Evolutionary conservation across 2,797 vertebrate genomes (phyloP).

Genomic region (Centroberyx gerrardi): DNA sequence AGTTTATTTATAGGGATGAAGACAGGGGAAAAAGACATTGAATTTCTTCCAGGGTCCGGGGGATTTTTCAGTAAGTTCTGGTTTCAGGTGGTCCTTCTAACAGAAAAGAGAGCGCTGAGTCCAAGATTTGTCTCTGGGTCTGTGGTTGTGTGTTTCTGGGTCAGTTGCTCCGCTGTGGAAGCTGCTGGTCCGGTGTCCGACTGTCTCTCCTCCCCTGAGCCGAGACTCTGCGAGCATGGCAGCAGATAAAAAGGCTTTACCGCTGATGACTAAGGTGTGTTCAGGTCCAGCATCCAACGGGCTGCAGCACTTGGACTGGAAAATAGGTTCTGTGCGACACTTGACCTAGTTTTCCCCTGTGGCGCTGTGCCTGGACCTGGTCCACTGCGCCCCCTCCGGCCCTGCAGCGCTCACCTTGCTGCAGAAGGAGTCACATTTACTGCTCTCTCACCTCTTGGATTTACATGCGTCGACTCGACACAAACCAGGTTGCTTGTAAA

Average conservation of each 20-base stretch:
- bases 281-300: constrained; percentile 18
- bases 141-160: neutral
- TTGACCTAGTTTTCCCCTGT: constrained; percentile 1
- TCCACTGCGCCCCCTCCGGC: neutral
- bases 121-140: neutral
- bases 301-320: constrained; percentile 20
- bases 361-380: constrained; percentile 46
- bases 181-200: neutral
- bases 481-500: neutral
- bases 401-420: neutral
- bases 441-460: no score
- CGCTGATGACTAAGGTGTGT: constrained; percentile 34
- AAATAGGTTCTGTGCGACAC: constrained; percentile 32
- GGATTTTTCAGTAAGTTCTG: neutral
- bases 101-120: neutral
- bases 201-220: constrained; percentile 21
- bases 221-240: constrained; percentile 16
- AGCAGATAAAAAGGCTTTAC: constrained; percentile 21
- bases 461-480: no score
- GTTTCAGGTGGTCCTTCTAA: neutral
- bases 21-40: neutral
- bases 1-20: no score
- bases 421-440: no score
- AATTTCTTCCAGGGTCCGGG: no score
- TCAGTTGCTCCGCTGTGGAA: constrained; percentile 23